Base-by-base conservation (phyloP, 35 echinoderm and acorn worm species). In the Lytechinus variegatus region DNA sequence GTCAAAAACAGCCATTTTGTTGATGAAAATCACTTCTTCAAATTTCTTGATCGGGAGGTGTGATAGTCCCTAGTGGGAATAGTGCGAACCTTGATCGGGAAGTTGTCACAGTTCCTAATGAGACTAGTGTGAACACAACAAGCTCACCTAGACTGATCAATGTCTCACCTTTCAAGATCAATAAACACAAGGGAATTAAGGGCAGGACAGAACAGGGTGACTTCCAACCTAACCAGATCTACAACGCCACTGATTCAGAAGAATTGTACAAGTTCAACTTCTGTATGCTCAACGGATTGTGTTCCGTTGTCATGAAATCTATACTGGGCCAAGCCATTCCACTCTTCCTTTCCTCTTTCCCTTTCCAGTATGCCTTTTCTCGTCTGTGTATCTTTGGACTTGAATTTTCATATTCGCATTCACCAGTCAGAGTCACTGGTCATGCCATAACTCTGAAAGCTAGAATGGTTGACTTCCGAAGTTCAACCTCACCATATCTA, bases 141-240 rank as follows among this genome's bases (percentile, higher is more conserved):
- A 24, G 6, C 66, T 24, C 19, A 79, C 4, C 1, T 24, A 79
- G 66, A 79, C 66, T 79, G 66, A 79, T 79, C 66, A 79, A 79
- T 79, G 66, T 79, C 66, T 79, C 66, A 24, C 66, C n/a, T 79
- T 79, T 79, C 66, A 79, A 79, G 14, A 79, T 79, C 66, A 79
- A 79, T 24, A 79, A 79, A 79, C 66, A 79, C 66, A 16, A 7
- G 66, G 66, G 66, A 79, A 24, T 24, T 79, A 79, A 24, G 21
- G 66, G 66, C 66, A 79, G 66, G 66, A 79, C 66, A 79, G 33
- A 79, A 16, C 21, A 24, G 66, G n/a, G 66, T 79, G 66, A 79
- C 66, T 79, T 79, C 66, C 66, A 79, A 79, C 66, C 66, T 58
- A 58, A 58, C 56, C 56, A 58, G 33, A 58, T 58, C 9, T 11